A percentile compares a stretch with the other conserved stretches of the same genome.
Evolutionary conservation across 2,113 vertebrate species (phyloP).

Genomic region (Anseranas semipalmata): DNA sequence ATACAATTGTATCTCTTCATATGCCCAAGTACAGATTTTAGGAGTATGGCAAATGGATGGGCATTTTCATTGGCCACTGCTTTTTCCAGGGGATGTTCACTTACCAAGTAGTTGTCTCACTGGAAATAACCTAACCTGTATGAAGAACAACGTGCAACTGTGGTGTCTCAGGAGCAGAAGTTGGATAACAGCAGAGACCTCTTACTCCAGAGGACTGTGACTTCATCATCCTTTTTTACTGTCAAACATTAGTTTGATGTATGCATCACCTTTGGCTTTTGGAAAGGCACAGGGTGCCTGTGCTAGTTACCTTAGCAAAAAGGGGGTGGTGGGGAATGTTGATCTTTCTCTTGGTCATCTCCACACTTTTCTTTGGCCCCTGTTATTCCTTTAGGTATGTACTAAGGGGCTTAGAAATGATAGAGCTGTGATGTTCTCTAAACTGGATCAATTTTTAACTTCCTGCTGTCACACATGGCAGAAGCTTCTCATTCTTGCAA

Average conservation of each 20-base stretch:
- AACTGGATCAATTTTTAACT: neutral
- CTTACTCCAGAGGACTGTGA: neutral
- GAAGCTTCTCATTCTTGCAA: neutral
- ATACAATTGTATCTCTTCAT: neutral
- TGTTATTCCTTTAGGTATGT: neutral
- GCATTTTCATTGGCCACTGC: neutral
- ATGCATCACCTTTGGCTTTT: neutral
- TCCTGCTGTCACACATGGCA: neutral
- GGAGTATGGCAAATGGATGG: neutral
- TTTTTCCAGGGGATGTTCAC: neutral
- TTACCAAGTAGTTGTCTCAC: neutral
- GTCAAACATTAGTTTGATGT: neutral
- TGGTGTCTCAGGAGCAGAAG: neutral
- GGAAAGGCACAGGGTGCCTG: neutral
- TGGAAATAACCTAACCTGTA: neutral
- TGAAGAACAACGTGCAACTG: neutral
- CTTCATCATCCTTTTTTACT: neutral
- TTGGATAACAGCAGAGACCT: neutral
- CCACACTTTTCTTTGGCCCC: neutral
- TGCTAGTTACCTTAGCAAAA: neutral
- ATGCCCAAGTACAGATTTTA: neutral
- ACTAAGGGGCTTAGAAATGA: neutral
- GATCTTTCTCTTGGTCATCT: neutral
- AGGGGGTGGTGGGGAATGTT: neutral
- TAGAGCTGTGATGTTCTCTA: neutral